Evolutionary conservation across 2,888 invertebrate species (phyloP).

Genomic region (Disparrhopalites patrizii): DNA sequence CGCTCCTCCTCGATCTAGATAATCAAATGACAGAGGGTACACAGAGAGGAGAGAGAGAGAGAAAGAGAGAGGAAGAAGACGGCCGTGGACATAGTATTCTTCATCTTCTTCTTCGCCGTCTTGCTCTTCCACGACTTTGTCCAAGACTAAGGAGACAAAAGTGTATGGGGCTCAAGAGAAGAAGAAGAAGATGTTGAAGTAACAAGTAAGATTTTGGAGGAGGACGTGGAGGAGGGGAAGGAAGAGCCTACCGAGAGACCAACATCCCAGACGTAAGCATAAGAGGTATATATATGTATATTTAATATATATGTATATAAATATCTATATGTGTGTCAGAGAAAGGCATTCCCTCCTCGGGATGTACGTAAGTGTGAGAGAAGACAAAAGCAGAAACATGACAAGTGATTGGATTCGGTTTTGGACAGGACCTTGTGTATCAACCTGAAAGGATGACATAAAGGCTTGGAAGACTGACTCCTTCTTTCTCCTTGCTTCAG

Average conservation of each 20-base stretch:
- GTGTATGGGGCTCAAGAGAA: not conserved
- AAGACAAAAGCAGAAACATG: constrained; percentile 30
- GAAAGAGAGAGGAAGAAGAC: not conserved
- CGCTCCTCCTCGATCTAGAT: not conserved
- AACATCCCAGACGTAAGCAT: no score
- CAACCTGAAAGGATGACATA: constrained; percentile 13
- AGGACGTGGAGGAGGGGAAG: not conserved
- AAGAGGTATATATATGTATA: no score
- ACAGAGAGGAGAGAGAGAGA: constrained; percentile 5
- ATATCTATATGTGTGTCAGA: not conserved
- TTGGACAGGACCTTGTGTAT: constrained; percentile 23
- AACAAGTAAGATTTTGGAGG: not conserved
- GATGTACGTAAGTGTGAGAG: not conserved
- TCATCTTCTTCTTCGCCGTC: no score
- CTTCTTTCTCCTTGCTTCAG: not conserved
- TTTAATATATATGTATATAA: not conserved
- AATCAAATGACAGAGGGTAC: no score
- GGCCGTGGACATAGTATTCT: not conserved
- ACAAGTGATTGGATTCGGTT: constrained; percentile 45
- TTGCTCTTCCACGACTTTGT: no score
- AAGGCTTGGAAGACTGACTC: constrained; percentile 6
- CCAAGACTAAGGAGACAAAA: no score
- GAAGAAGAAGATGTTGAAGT: not conserved
- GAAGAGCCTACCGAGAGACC: no score
- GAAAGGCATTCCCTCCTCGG: not conserved